Conservation (phyloP, 2,797 vertebrate species). For the Vultur gryphus region DNA sequence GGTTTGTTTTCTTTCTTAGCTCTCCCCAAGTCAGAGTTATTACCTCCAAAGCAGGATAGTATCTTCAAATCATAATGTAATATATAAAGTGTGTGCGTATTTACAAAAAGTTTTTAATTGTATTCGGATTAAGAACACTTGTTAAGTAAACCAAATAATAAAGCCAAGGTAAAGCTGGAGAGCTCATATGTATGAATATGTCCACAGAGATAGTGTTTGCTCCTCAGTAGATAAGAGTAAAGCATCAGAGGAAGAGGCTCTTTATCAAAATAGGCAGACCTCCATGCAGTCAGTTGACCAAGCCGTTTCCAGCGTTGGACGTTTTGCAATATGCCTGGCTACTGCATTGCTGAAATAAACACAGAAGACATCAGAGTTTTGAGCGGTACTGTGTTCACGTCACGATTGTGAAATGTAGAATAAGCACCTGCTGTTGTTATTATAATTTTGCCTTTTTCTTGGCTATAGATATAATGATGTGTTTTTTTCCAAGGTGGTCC, state of each 20-base stretch:
- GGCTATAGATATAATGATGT: background rate
- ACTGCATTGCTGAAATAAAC: background rate
- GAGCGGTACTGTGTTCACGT: background rate
- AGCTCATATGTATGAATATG: background rate
- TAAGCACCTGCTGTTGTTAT: background rate
- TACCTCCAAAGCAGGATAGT: background rate
- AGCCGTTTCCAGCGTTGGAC: background rate
- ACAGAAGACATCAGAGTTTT: background rate
- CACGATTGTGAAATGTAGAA: background rate
- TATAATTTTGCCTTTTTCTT: background rate
- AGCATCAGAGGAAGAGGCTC: background rate
- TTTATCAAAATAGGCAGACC: background rate
- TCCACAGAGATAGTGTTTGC: background rate
- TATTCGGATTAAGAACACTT: background rate
- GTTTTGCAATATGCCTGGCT: background rate
- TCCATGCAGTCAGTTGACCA: background rate
- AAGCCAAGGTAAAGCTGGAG: background rate
- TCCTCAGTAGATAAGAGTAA: background rate
- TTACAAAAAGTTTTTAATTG: background rate
- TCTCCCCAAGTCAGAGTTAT: background rate
- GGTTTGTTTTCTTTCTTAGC: background rate
- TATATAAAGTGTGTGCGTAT: background rate
- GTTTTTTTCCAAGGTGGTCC: constrained; percentile 81
- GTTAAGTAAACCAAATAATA: background rate
- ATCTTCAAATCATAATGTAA: background rate